Base-by-base conservation (phyloP, 1,140 invertebrate genomes). In the Papilio polyxenes region DNA sequence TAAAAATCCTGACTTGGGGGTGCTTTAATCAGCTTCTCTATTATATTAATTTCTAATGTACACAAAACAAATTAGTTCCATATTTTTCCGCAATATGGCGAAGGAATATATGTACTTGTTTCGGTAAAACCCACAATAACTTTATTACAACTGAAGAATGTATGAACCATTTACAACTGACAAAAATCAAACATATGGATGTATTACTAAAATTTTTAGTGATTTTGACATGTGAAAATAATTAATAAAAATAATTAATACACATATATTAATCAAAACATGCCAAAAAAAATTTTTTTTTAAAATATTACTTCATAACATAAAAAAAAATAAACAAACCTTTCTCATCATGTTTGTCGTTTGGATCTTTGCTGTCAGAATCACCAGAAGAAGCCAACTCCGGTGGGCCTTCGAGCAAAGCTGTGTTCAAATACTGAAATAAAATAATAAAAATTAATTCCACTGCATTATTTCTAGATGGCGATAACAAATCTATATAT, bases 391-490 rank as follows among this genome's bases (percentile, higher is more conserved):
- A 83, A 23, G 88, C 84, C 80, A 87, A 83, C 59, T 95, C 94
- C 0, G 93, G 87, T 37, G 93, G 91, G 37, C 95, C 95, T 75
- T 94, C 95, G 82, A 95, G 89, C 80, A 95, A 91, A 59, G 93
- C 92, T n/a, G 91, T 92, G 91, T 95, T 95, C 84, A 95, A 89
- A 85, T 95, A 95, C 92, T 95, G 88, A 72, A 56, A 82, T 3
- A 62, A 49, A 65, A 53, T 69, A n/a, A 49, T 8, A 83, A 23
- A 40, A n/a, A 15, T n/a, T n/a, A 11, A 23, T 23, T 37, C 1
- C 37, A 31, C 31, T 7, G 10, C 1, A 40, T 72, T 31, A 31
- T 72, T 72, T 31, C 37, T 31, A 15, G 0, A n/a, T 31, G 74
- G 9, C 40, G 40, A 44, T 44, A 7, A 44, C 40, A 44, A 44